Conservation (phyloP, 2,888 invertebrate species). For the Unio delphinus region DNA sequence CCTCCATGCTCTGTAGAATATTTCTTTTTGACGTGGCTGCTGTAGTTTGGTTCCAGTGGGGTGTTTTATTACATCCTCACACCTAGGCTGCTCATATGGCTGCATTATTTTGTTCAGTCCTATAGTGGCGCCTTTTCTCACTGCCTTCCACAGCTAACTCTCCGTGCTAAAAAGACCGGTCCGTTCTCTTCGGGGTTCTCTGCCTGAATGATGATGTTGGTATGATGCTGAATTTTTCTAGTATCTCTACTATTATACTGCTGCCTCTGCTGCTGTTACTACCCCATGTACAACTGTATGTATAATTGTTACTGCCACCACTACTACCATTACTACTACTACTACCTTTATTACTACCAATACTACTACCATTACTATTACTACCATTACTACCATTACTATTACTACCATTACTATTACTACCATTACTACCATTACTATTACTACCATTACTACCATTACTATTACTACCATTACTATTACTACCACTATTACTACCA, state of each 20-base stretch:
- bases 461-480: constrained; percentile 28
- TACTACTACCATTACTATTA: constrained; percentile 12
- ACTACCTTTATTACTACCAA: constrained; percentile 25
- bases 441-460: constrained; percentile 14
- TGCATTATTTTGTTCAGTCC: too few species aligned
- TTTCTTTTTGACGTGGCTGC: too few species aligned
- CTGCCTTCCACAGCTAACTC: too few species aligned
- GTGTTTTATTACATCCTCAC: too few species aligned
- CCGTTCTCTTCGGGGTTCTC: too few species aligned
- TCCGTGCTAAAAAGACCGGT: too few species aligned
- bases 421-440: constrained; percentile 11
- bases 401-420: constrained; percentile 10
- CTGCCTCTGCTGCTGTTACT: constrained; percentile 23
- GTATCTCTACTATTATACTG: constrained; percentile 2
- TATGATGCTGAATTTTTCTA: constrained; percentile 11
- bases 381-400: constrained; percentile 12
- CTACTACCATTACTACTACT: constrained; percentile 29
- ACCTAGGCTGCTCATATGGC: too few species aligned
- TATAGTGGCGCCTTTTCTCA: too few species aligned
- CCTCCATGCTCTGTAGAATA: too few species aligned
- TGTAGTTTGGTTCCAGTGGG: too few species aligned
- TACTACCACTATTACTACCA: constrained; percentile 29
- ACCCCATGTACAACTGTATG: constrained; percentile 22
- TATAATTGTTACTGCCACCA: constrained; percentile 28
- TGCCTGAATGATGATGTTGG: too few species aligned